Base-by-base conservation (phyloP, 2,797 vertebrate genomes). In the Phrynocephalus forsythii region DNA sequence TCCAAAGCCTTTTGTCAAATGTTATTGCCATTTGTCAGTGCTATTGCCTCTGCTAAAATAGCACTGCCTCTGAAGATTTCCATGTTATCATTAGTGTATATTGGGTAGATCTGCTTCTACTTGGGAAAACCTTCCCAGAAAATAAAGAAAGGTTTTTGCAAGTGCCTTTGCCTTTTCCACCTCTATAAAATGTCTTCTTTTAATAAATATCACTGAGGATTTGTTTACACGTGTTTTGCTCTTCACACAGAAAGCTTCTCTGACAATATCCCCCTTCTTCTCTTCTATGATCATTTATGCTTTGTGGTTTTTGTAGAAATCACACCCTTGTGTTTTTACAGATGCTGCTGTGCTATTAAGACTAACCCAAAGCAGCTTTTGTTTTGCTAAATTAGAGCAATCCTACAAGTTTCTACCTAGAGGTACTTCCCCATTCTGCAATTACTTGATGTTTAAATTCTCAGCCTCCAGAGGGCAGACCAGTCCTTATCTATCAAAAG, bases 391-490 rank as follows among this genome's bases (percentile, higher is more conserved):
- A 28, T 77, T 84, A 38, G 38, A 79, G 89, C 2, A 10, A 22
- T 44, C 82, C 44, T 76, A 6, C 68, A 84, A 86, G 5, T 6
- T 16, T 11, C 11, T 60, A n/a, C 6, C 48, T n/a, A 87, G 24
- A 28, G 10, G 15, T 3, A 20, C 38, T 26, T 71, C 38, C 60
- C 16, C 28, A 30, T 72, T n/a, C 33, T 75, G 86, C 82, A 83
- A 79, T 48, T 72, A 80, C 82, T 84, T 60, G 26, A 84, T 92
- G n/a, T 18, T 30, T 1, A 79, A 83, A 6, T 0, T 0, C 87
- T 33, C 84, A 48, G 86, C 96, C 96, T 92, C 94, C 94, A 95
- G 97, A 95, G 96, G 96, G 96, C 96, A 95, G 92, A 87, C 94
- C 89, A 87, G 79, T 52, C 84, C 85, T 85, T 69, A 86, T 48